Evolutionary conservation across 53 echinoderm and acorn worm genomes (phyloP), one percentile per base, ranked within the genome.

Genomic region (Patiria pectinifera): DNA sequence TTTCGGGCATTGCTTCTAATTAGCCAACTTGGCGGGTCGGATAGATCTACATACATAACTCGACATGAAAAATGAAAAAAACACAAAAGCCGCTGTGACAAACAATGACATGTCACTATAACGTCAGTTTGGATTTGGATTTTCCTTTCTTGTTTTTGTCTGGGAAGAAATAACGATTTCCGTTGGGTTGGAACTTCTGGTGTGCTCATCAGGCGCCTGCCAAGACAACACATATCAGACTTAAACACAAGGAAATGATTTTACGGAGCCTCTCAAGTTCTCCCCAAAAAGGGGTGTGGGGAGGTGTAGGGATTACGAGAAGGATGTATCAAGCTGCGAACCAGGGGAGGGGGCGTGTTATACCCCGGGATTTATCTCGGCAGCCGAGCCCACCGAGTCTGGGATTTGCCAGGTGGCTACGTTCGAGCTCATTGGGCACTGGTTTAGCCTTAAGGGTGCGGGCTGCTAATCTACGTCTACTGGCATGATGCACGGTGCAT

Each of bases 391-490:
- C 19, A 24, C 45, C 48, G 19, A 79, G 80, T 79, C 80, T 79
- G 45, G 70, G 12, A 14, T 78, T 78, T 78, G 46, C 79, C 45
- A 47, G 79, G 79, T 45, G 79, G 79, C 45, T 78, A 44, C 12
- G 79, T 45, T 46, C 18, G 45, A 78, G 46, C 47, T 78, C 79
- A 78, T 78, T 78, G 79, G 79, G 79, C 79, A 15, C 11, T 22
- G 14, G 46, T 78, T 45, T 45, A 9, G 22, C 58, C 59, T 24
- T 59, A 13, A 19, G 2, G 60, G 18, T 58, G 4, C 49, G 0
- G 59, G 24, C 23, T 15, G 23, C 82, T 78, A 88, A 88, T 88
- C 61, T 62, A 35, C 60, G 88, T 77, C 88, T 78, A 61, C 88
- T 88, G 84, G 10, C 78, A 44, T 35, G 77, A 77, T 59, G 18